Base-by-base conservation (phyloP, 2,797 vertebrate species). In the Aratinga solstitialis region DNA sequence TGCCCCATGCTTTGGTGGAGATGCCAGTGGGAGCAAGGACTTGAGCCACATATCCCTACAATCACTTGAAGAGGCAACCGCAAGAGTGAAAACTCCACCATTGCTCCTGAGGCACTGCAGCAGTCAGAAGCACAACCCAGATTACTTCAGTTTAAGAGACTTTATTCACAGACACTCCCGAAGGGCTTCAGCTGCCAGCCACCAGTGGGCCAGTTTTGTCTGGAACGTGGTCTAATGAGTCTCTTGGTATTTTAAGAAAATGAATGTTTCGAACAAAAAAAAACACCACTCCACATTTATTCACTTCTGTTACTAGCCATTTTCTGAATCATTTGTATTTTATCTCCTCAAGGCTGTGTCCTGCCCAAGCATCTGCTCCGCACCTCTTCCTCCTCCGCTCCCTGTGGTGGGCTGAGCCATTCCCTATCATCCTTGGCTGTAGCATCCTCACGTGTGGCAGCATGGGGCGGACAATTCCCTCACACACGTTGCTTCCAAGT, bases 221-320 rank as follows among this genome's bases (percentile, higher is more conserved):
- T 96, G 91, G 76, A 95, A 78, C 9, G 19, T 27, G 47, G 20
- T 86, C 79, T 96, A 78, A 84, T 76, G 87, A 91, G 53, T 34
- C 82, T 88, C 82, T 77, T 91, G 92, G 76, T 91, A 94, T 92
- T 93, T 89, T 63, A 92, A 92, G 74, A 62, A 89, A 91, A 65
- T 5, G 76, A 94, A 92, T 53, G 54, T 81, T 95, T 89, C 17
- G 47, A 87, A 87, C 20, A 74, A 92, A 65, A 76, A 76, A 58
- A 6, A 0, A 16, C n/a, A 56, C 22, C 56, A 59, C 5, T 59
- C 9, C 40, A 62, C 80, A 83, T 61, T 83, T 89, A 65, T 92
- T 94, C 68, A 62, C 47, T 92, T 91, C 66, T 87, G 76, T 68
- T 38, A 38, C 38, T 11, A 38, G 38, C 38, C 38, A 38, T 91